These are phyloP conservation scores for Protobothrops mucrosquamatus DNA, from an alignment of 2,113 vertebrate genomes.

Conservation along the genomic window DNA sequence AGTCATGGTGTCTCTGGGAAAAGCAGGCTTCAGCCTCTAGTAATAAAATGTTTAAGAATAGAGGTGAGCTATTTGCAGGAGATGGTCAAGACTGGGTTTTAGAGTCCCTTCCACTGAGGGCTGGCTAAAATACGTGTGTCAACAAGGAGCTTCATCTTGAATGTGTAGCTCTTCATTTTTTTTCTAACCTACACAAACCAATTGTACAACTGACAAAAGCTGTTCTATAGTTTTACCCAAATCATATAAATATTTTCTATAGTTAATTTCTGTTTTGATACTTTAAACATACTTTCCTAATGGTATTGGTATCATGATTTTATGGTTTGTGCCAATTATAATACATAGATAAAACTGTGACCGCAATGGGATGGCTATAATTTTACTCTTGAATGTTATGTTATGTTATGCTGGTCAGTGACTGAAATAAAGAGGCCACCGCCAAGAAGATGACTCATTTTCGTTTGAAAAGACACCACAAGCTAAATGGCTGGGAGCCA, in stretches of 20 bases:
- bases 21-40: neutral
- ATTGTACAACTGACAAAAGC: neutral
- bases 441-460: neutral
- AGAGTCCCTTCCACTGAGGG: neutral
- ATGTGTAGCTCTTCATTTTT: neutral
- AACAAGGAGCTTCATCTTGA: neutral
- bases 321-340: neutral
- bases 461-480: neutral
- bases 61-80: neutral
- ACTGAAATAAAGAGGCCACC: neutral
- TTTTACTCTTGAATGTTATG: neutral
- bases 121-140: neutral
- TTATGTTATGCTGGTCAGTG: neutral
- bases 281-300: neutral
- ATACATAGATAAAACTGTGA: neutral
- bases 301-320: neutral
- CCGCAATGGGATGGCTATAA: neutral
- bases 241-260: neutral
- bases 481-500: neutral
- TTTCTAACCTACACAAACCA: neutral
- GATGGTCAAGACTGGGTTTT: neutral
- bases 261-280: neutral
- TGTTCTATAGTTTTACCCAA: neutral
- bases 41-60: neutral
- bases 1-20: neutral